Evolutionary conservation across 2,113 vertebrate genomes (phyloP), one percentile per base, ranked within the genome.

Genomic region (Synodontis membranacea): DNA sequence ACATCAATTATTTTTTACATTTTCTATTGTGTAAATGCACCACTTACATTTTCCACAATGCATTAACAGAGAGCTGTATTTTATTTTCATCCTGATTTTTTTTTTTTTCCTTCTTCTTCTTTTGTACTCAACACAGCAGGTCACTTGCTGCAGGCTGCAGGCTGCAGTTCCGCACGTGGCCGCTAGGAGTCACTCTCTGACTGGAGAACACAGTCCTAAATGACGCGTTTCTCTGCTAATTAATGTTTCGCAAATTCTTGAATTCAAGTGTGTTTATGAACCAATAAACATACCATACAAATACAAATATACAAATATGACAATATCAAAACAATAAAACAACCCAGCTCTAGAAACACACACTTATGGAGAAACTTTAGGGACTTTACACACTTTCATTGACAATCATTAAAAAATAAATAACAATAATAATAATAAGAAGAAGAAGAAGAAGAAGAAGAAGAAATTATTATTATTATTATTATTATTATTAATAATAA

Each of bases 101-200:
- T n/a, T n/a, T n/a, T n/a, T n/a, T n/a, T n/a, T n/a, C n/a, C n/a
- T n/a, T n/a, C n/a, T n/a, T n/a, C n/a, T n/a, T n/a, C n/a, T n/a
- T n/a, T 72, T 72, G 21, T 46, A 14, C 19, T 72, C 7, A 72
- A 39, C 31, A 17, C 37, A 42, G 21, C 70, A 44, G 21, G 37
- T 42, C 9, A 28, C 28, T 56, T 19, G 31, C 19, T 4, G 42
- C 42, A 44, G 42, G 3, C 42, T 44, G 50, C 31, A 62, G 48
- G 52, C 60, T 93, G 94, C 93, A 92, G 89, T 92, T 91, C 91
- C 75, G 2, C 0, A 4, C 48, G n/a, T 1, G 84, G 46, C 88
- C 95, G 92, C 91, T 93, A 93, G 94, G 93, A 92, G 95, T 91
- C 94, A 39, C 78, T 80, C 34, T 39, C 34, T 80, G 34, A 11